A percentile compares a stretch with the other conserved stretches of the same genome.
Evolutionary conservation across 2,888 invertebrate species (phyloP).

Genomic region (Pristionchus arcanus): DNA sequence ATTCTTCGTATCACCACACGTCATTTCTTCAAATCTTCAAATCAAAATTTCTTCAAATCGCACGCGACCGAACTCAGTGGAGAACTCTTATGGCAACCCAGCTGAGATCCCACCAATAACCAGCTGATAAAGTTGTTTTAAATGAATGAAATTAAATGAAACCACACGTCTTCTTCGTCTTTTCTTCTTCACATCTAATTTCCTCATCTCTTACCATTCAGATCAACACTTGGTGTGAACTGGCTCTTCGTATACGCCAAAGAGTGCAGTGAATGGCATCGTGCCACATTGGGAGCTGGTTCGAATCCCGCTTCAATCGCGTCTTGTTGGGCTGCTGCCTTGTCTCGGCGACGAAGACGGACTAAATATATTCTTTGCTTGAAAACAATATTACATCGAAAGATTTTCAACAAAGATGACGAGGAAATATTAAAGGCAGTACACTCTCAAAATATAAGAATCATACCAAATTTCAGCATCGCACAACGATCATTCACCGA

Average conservation of each 20-base stretch:
- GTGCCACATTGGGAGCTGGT: conserved; percentile 26
- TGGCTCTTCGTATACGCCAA: conserved; percentile 36
- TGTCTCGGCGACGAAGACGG: conserved; percentile 46
- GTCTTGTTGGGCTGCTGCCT: not conserved
- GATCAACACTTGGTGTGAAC: conserved; percentile 49
- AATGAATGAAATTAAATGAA: too few relatives aligned
- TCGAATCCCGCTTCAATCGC: conserved; percentile 53
- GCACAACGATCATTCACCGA: not conserved
- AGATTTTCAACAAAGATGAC: not conserved
- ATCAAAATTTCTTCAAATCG: too few relatives aligned
- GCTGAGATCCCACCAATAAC: too few relatives aligned
- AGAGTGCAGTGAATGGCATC: conserved; percentile 46
- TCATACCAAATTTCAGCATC: not conserved
- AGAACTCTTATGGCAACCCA: too few relatives aligned
- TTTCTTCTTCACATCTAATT: not conserved
- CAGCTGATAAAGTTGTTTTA: too few relatives aligned
- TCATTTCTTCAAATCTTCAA: too few relatives aligned
- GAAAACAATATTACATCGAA: not conserved
- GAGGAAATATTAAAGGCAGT: not conserved
- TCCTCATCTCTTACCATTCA: conserved; percentile 29
- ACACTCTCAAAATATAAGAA: not conserved
- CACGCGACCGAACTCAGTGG: too few relatives aligned
- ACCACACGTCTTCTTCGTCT: not conserved
- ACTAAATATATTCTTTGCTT: not conserved
- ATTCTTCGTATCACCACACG: too few relatives aligned